A percentile compares a stretch with the other conserved stretches of the same genome.
Conservation (phyloP, 2,113 vertebrate genomes). For the Ameiurus melas region DNA sequence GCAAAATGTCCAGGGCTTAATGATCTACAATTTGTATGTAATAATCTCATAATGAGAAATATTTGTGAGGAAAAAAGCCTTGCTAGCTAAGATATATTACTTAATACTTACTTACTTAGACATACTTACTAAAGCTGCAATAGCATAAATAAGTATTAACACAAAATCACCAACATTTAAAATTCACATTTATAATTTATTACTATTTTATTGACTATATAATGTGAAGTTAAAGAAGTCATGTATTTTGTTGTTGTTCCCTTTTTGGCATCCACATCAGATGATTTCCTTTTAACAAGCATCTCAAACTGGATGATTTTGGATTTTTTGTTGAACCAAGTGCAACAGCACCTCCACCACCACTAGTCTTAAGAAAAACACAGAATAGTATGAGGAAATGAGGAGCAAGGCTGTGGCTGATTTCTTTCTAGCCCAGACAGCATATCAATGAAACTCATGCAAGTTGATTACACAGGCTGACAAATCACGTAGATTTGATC, state of each 20-base stretch:
- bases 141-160: too few relatives aligned
- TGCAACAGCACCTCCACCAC: not conserved
- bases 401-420: too few relatives aligned
- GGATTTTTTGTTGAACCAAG: not conserved
- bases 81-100: not conserved
- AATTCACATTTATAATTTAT: too few relatives aligned
- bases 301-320: not conserved
- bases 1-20: not conserved
- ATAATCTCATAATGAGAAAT: not conserved
- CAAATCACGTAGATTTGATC: not conserved
- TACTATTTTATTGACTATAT: too few relatives aligned
- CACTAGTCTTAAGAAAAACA: not conserved
- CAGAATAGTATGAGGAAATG: not conserved
- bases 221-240: too few relatives aligned
- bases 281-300: not conserved
- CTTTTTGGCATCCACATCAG: not conserved
- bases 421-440: not conserved
- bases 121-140: too few relatives aligned
- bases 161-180: too few relatives aligned
- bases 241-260: too few relatives aligned
- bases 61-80: not conserved
- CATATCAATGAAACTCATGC: not conserved
- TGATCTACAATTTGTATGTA: not conserved
- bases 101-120: not conserved
- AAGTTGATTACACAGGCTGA: not conserved